Evolutionary conservation across 2,113 vertebrate genomes (phyloP), one percentile per base, ranked within the genome.

Genomic region (Copsychus sechellarum): DNA sequence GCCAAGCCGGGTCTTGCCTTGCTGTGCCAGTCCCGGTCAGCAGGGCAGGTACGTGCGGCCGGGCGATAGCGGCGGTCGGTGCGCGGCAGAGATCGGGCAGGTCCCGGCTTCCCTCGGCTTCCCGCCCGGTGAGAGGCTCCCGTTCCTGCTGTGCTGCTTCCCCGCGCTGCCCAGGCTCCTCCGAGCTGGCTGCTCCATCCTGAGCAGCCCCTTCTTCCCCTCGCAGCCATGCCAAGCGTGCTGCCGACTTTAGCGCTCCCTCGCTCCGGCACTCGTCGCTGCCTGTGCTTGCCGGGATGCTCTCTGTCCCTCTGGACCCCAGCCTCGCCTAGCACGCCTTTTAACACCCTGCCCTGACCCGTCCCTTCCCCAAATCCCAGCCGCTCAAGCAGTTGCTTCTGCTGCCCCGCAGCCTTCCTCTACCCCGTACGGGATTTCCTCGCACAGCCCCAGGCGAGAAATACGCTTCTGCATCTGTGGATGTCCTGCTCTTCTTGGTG

Each of bases 321-420:
- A 1, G 36, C 6, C 31, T 19, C 12, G 0, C 43, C 23, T 5
- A 2, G 16, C 25, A 3, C 25, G 1, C 12, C 36, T 19, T 36
- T 6, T 5, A 4, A 1, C 18, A 6, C 12, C 34, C n/a, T 18
- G 36, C 70, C 21, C 0, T 3, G 11, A 14, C 1, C 36, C 11
- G 3, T 13, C 38, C 53, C 40, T 24, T 58, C n/a, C 50, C 38
- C 71, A 13, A 0, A 21, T 42, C n/a, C 12, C 77, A 8, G 47
- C 33, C 20, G 24, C 51, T 58, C 42, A 4, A 8, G 31, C 64
- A 3, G n/a, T 0, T 31, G 25, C 15, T 36, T 7, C 56, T 16
- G 42, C 45, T 15, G 40, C 25, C 38, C 45, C 5, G 36, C n/a
- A 29, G 64, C 78, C 40, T 38, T 19, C 16, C 31, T 13, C 36